Evolutionary conservation across 1,140 invertebrate genomes (phyloP).

Genomic region (Drosophila kurseongensis): DNA sequence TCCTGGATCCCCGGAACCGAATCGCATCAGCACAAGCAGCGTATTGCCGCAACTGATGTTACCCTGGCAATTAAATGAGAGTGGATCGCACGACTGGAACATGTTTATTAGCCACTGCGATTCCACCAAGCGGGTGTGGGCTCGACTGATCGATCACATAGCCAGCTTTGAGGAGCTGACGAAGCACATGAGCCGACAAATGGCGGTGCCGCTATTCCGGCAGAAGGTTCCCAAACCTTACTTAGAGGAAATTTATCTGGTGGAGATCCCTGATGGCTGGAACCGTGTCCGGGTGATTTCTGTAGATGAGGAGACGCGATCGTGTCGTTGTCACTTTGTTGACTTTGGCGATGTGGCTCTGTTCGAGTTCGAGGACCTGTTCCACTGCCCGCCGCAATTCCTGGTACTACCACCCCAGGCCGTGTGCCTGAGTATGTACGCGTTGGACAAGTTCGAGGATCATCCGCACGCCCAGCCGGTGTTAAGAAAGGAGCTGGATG

Average conservation of each 20-base stretch:
- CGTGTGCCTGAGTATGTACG: constrained; percentile 76
- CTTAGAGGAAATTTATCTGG: constrained; percentile 64
- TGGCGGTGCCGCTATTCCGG: constrained; percentile 39
- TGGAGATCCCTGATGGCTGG: constrained; percentile 72
- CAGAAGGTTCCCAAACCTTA: constrained; percentile 8
- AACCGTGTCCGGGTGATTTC: constrained; percentile 75
- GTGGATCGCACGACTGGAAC: constrained; percentile 62
- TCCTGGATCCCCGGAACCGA: not conserved
- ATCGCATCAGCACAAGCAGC: not conserved
- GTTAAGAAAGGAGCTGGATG: constrained; percentile 54
- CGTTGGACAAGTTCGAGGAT: constrained; percentile 81
- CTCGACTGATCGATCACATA: constrained; percentile 73
- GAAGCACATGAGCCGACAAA: constrained; percentile 62
- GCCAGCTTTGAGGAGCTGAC: constrained; percentile 65
- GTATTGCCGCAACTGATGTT: constrained; percentile 44
- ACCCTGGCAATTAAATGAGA: constrained; percentile 38
- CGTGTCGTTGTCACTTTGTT: constrained; percentile 74
- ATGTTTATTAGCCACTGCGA: constrained; percentile 75
- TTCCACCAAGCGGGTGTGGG: constrained; percentile 79
- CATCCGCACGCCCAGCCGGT: constrained; percentile 69
- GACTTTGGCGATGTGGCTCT: constrained; percentile 77
- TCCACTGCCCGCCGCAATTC: constrained; percentile 61
- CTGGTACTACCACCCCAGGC: constrained; percentile 73
- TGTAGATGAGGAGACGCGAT: constrained; percentile 48
- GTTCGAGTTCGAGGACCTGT: constrained; percentile 55